A percentile compares a stretch with the other conserved stretches of the same genome.
phyloP scores from a whole-genome alignment of 2,113 vertebrate genomes.

The Sinocyclocheilus anshuiensis region DNA sequence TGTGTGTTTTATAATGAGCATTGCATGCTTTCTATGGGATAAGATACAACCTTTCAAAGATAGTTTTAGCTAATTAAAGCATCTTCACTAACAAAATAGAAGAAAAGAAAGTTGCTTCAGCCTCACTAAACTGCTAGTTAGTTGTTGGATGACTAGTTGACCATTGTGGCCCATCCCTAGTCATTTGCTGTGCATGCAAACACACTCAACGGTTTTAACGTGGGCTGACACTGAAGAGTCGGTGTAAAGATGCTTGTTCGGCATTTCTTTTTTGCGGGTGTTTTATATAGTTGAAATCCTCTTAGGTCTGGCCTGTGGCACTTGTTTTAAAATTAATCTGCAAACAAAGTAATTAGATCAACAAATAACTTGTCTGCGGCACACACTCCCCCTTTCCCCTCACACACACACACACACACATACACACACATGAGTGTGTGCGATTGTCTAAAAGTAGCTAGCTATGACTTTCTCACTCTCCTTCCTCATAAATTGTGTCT shows the following conservation, averaged over 20 bases:
- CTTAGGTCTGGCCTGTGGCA: constrained; percentile 45
- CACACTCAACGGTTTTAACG: not conserved
- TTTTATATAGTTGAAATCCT: constrained; percentile 43
- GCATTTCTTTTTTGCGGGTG: not conserved
- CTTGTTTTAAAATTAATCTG: constrained; percentile 56
- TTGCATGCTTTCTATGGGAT: too few species aligned
- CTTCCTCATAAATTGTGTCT: constrained; percentile 9
- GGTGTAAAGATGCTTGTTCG: not conserved
- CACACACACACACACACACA: not conserved
- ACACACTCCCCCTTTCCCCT: constrained; percentile 4
- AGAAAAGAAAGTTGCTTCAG: not conserved
- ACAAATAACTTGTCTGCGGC: constrained; percentile 60
- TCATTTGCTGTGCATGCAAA: not conserved
- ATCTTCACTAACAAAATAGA: not conserved
- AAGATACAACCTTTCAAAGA: too few species aligned
- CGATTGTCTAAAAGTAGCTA: constrained; percentile 13
- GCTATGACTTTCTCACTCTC: constrained; percentile 12
- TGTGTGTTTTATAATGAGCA: too few species aligned
- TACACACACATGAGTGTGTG: constrained; percentile 7
- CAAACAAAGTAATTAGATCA: constrained; percentile 63
- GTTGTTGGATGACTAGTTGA: not conserved
- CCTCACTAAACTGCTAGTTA: not conserved
- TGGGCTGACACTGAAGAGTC: not conserved
- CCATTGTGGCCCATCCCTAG: not conserved
- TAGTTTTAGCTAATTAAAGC: not conserved